These are phyloP conservation scores for Dicerorhinus sumatrensis DNA, from an alignment of 2,113 vertebrate species.

Conservation along the genomic window DNA sequence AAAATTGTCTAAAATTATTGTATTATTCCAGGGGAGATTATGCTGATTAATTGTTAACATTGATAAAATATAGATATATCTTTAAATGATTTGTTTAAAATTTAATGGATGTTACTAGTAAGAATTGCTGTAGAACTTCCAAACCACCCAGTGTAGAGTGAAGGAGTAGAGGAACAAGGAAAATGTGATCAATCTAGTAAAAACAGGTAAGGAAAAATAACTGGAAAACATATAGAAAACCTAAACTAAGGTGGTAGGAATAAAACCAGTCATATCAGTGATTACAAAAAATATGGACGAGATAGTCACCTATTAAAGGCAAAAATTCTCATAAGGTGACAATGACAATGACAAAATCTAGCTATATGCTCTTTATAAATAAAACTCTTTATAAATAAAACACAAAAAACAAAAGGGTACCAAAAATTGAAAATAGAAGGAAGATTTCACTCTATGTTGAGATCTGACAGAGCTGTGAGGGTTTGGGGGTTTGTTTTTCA, in stretches of 20 bases:
- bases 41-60: slow-evolving; percentile 2
- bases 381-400: slow-evolving; percentile 27
- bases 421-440: neutral
- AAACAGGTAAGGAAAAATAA: slow-evolving; percentile 37
- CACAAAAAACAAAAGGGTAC: neutral
- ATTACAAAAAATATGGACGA: neutral
- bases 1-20: slow-evolving; percentile 26
- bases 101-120: neutral
- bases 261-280: neutral
- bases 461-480: neutral
- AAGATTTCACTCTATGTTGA: neutral
- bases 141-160: neutral
- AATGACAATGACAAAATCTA: neutral
- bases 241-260: neutral
- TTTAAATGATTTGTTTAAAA: slow-evolving; percentile 47
- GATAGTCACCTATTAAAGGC: neutral
- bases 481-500: neutral
- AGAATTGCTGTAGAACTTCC: slow-evolving; percentile 14
- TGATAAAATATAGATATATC: neutral
- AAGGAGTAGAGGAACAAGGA: neutral
- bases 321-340: neutral
- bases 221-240: neutral
- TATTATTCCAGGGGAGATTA: neutral
- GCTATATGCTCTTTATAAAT: neutral
- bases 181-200: neutral